Evolutionary conservation across 1,140 invertebrate species (phyloP).

Genomic region (Trissolcus basalis): DNA sequence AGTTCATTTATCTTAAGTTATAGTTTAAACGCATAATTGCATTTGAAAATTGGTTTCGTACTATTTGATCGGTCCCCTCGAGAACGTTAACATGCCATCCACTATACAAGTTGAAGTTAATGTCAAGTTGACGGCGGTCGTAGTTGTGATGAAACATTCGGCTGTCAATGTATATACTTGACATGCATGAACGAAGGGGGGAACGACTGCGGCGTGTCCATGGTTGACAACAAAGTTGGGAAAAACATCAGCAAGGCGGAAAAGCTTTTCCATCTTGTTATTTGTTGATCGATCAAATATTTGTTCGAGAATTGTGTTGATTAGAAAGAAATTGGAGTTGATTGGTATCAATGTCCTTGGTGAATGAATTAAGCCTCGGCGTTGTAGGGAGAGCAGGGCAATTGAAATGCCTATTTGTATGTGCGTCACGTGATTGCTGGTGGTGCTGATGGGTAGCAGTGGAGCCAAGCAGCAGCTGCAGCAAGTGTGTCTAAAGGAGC

Average conservation of each 20-base stretch:
- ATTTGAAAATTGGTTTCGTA: slow-evolving; percentile 39
- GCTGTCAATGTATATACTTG: no score
- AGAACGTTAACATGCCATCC: slow-evolving; percentile 17
- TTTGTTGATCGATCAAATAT: no score
- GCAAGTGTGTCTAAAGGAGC: no score
- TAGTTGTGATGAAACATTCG: no score
- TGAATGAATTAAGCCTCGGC: slow-evolving; percentile 65
- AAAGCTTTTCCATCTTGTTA: no score
- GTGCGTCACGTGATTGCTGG: slow-evolving; percentile 57
- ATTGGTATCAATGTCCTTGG: slow-evolving; percentile 75
- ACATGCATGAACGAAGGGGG: no score
- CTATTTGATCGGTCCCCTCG: slow-evolving; percentile 24
- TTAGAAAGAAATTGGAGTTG: slow-evolving; percentile 64
- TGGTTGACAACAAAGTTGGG: no score
- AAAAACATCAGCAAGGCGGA: no score
- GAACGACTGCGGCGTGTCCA: no score
- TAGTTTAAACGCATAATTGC: slow-evolving; percentile 44
- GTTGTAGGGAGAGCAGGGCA: slow-evolving; percentile 62
- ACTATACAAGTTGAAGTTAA: slow-evolving; percentile 17
- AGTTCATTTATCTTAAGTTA: slow-evolving; percentile 43
- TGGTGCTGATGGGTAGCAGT: slow-evolving; percentile 10
- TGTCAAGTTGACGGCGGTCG: slow-evolving; percentile 21
- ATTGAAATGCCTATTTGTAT: slow-evolving; percentile 73
- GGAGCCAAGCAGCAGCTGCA: no score
- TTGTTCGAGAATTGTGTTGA: slow-evolving; percentile 24